Evolutionary conservation across 2,888 invertebrate species (phyloP), one percentile per base, ranked within the genome.

Genomic region (Horisme vitalbata): DNA sequence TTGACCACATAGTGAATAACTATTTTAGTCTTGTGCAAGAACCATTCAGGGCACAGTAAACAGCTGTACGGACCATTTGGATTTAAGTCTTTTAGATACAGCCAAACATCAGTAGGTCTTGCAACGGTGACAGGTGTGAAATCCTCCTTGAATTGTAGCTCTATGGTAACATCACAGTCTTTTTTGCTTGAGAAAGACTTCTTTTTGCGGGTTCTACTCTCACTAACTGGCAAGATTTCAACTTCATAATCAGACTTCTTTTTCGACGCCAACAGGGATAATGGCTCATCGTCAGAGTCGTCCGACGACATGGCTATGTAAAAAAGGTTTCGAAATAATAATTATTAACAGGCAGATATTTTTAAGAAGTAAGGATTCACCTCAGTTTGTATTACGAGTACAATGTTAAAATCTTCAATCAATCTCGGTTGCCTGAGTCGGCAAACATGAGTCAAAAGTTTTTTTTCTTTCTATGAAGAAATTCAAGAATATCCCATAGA

Each of bases 1-100:
- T 90, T 87, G n/a, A 90, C 59, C n/a, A 88, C 71, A 59, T 90
- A 90, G 49, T 90, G 90, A 23, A 90, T 61, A 4, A 89, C 72
- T 37, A 90, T 74, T 73, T 90, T 90, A 0, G 82, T 64, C 43
- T 79, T 77, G 49, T 87, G 90, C 44, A 88, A 82, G 47, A 90
- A 90, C 85, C 90, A 90, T 45, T 88, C 89, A 1, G 83, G 52
- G 49, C 90, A 90, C 11, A 90, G 63, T 47, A 89, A 67, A 47
- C 90, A 90, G 52, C 83, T 88, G 48, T 86, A 90, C 0, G 90
- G 90, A 0, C 90, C 90, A 6, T 78, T 64, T 2, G 79, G 75
- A 44, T 83, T 89, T 4, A 90, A 64, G 57, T 89, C 89, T 62
- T 87, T 90, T n/a, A 88, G 53, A 55, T 90, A 90, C 21, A 90